These are phyloP conservation scores for Auanema sp. DNA, from an alignment of 2,888 invertebrate genomes.

Conservation along the genomic window DNA sequence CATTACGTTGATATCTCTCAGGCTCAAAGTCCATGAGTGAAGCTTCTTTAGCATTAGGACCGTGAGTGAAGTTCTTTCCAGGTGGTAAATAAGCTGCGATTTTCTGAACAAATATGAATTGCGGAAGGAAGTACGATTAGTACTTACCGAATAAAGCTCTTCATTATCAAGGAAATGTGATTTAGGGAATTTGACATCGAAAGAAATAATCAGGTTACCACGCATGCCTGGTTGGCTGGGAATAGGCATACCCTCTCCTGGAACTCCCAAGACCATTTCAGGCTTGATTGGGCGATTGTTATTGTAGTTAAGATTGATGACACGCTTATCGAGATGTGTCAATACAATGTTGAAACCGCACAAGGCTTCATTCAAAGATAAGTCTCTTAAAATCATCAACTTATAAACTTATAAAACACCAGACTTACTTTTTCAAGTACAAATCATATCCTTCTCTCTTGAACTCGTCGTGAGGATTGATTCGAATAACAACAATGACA, in stretches of 20 bases:
- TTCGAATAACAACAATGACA: conserved; percentile 82
- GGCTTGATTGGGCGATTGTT: not conserved
- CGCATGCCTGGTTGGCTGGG: conserved; percentile 35
- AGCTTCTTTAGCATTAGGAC: conserved; percentile 73
- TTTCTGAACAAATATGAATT: not conserved
- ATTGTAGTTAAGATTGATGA: conserved; percentile 77
- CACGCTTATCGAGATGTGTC: conserved; percentile 86
- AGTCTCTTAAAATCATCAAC: conserved; percentile 50
- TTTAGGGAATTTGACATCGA: conserved; percentile 82
- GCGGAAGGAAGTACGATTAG: not conserved
- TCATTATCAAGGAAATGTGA: conserved; percentile 74
- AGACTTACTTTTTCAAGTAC: conserved; percentile 66
- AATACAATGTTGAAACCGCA: conserved; percentile 84
- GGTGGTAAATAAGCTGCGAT: not conserved
- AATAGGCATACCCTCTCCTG: conserved; percentile 85
- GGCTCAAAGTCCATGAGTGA: conserved; percentile 70
- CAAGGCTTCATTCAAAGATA: conserved; percentile 83
- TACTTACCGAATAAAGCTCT: conserved; percentile 43
- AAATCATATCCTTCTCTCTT: conserved; percentile 76
- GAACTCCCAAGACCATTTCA: conserved; percentile 75
- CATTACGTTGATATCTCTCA: conserved; percentile 67
- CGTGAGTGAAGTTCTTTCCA: conserved; percentile 76
- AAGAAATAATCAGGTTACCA: conserved; percentile 84
- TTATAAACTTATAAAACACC: not conserved
- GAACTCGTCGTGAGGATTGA: conserved; percentile 79